Conservation (phyloP, 2,113 vertebrate genomes). For the Gracilinanus agilis region DNA sequence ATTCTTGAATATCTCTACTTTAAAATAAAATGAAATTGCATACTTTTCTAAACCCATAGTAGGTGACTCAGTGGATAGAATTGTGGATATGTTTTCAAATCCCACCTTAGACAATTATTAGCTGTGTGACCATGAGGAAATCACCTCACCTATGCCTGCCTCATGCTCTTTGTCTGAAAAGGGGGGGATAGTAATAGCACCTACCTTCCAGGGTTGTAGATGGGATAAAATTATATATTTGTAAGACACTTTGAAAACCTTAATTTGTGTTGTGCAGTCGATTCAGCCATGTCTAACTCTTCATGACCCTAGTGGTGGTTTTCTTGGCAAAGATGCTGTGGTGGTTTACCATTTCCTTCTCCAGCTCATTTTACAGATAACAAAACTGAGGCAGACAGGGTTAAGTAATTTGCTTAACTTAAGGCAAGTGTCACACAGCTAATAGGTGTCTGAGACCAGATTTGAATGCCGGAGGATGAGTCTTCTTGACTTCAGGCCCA, state of each 20-base stretch:
- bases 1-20: neutral
- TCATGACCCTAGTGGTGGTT: no score
- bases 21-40: slow-evolving; percentile 1
- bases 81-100: neutral
- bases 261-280: no score
- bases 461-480: no score
- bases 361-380: no score
- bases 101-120: neutral
- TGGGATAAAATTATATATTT: neutral
- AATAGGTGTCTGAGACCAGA: no score
- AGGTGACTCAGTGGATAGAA: neutral
- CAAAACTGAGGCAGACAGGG: no score
- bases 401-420: no score
- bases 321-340: no score
- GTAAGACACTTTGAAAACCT: neutral
- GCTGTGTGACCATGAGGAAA: neutral
- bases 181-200: neutral
- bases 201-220: neutral
- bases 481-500: no score
- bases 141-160: neutral
- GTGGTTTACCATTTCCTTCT: no score
- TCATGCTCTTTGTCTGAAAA: neutral
- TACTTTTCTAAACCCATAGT: neutral
- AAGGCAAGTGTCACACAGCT: no score
- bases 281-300: no score